Percentiles rank a stretch among this genome's conserved stretches.
phyloP scores from a whole-genome alignment of 2,888 invertebrate species.

The Meteorus colon region DNA sequence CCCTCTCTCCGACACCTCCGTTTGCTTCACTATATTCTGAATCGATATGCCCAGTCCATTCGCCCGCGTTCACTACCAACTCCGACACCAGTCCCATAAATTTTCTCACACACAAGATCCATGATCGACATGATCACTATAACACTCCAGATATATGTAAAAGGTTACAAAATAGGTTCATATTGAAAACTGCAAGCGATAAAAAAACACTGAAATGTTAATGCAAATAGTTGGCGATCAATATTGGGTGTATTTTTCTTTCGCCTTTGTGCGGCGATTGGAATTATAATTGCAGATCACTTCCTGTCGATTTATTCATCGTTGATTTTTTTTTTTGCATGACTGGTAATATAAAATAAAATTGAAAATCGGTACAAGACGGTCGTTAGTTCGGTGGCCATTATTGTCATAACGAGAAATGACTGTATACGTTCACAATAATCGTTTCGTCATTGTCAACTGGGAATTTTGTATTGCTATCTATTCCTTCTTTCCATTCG shows the following conservation, averaged over 20 bases:
- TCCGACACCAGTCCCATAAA: slow-evolving; percentile 41
- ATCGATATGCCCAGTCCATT: slow-evolving; percentile 47
- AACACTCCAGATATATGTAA: slow-evolving; percentile 1
- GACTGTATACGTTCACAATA: neutral
- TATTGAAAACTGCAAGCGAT: neutral
- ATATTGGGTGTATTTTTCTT: neutral
- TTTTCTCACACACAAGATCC: slow-evolving; percentile 32
- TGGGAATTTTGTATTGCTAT: neutral
- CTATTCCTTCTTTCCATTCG: neutral
- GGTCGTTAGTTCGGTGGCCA: neutral
- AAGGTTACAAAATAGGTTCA: neutral
- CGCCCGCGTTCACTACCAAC: slow-evolving; percentile 41
- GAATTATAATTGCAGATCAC: neutral
- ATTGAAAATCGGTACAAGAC: neutral
- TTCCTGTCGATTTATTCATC: neutral
- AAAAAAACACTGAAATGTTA: neutral
- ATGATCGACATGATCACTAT: neutral
- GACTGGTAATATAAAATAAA: neutral
- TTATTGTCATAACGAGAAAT: neutral
- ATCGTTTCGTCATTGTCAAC: neutral
- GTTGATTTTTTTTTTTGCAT: neutral
- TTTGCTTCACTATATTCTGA: slow-evolving; percentile 17
- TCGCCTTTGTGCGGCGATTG: neutral
- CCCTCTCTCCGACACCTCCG: neutral
- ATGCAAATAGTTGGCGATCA: neutral